These are phyloP conservation scores for Aphelinus certus DNA, from an alignment of 1,140 invertebrate genomes.

Conservation along the genomic window DNA sequence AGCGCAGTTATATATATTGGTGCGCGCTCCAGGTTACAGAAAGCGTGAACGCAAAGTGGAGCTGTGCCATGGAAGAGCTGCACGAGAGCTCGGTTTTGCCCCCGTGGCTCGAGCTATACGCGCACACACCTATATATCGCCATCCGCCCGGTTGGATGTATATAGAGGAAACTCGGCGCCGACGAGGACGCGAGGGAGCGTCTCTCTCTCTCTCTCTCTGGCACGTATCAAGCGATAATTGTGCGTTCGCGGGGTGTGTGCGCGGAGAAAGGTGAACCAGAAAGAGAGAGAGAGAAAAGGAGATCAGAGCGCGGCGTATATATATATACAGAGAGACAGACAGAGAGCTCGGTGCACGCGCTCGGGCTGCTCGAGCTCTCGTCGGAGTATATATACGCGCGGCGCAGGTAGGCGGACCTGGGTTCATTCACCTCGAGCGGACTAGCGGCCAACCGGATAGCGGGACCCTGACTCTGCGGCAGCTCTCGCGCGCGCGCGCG, in stretches of 20 bases:
- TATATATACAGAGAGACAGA: conserved; percentile 8
- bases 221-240: conserved; percentile 33
- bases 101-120: neutral
- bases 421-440: conserved; percentile 59
- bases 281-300: too few species aligned
- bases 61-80: too few species aligned
- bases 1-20: too few species aligned
- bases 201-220: too few species aligned
- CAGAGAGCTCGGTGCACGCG: neutral
- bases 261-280: conserved; percentile 23
- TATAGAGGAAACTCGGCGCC: neutral
- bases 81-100: too few species aligned
- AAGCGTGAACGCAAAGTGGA: too few species aligned
- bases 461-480: conserved; percentile 56
- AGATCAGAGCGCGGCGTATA: neutral
- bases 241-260: neutral
- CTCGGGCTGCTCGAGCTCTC: too few species aligned
- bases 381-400: neutral
- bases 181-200: neutral
- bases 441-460: conserved; percentile 63
- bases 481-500: neutral
- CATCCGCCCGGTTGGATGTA: too few species aligned
- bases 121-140: neutral
- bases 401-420: conserved; percentile 58
- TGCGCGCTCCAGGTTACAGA: too few species aligned